A percentile compares a stretch with the other conserved stretches of the same genome.
These are phyloP conservation scores for Lutra lutra DNA, from an alignment of 2,797 vertebrate species.

Conservation along the genomic window DNA sequence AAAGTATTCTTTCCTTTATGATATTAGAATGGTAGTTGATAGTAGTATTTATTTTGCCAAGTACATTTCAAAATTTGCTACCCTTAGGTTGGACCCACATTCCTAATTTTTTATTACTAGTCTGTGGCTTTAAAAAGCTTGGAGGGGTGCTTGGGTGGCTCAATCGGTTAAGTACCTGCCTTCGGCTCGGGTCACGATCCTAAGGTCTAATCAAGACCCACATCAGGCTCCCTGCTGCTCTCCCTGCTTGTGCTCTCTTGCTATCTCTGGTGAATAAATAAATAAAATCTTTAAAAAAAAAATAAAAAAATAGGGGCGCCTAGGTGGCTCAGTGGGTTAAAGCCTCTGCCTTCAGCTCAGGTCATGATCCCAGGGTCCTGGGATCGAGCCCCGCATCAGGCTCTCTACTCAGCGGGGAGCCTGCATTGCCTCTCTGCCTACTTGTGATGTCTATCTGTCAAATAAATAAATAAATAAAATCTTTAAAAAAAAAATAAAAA, in stretches of 20 bases:
- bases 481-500: neutral
- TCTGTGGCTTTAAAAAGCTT: slow-evolving; percentile 8
- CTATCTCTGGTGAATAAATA: neutral
- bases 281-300: too few species aligned
- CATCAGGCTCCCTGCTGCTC: neutral
- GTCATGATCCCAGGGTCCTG: too few species aligned
- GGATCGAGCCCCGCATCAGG: too few species aligned
- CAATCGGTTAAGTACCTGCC: too few species aligned
- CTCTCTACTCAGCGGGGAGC: too few species aligned
- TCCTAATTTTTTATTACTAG: neutral
- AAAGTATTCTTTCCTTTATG: neutral
- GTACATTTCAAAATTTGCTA: neutral
- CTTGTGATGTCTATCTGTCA: too few species aligned
- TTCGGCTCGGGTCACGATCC: too few species aligned
- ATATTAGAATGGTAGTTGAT: neutral
- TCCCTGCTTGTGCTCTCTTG: neutral
- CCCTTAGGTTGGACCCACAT: neutral
- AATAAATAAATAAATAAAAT: too few species aligned
- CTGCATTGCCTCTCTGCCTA: too few species aligned
- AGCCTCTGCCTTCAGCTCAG: too few species aligned
- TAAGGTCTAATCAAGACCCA: neutral
- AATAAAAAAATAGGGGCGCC: neutral
- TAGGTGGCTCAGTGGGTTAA: too few species aligned
- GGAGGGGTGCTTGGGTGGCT: neutral
- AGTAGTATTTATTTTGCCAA: neutral